Evolutionary conservation across 2,888 invertebrate genomes (phyloP).

Genomic region (Lymantria dispar): DNA sequence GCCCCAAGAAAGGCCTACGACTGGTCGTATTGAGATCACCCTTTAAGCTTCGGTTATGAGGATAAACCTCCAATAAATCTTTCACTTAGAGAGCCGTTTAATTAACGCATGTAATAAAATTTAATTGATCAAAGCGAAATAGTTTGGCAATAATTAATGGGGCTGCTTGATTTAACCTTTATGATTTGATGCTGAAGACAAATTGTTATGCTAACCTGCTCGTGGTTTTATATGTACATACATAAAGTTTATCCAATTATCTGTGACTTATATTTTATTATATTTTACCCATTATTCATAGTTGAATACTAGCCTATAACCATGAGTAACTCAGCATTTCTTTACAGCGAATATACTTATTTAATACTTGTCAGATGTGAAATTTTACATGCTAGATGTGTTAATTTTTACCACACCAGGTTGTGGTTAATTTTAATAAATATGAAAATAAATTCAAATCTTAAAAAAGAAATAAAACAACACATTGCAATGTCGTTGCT

Average conservation of each 20-base stretch:
- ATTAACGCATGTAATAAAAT: slow-evolving; percentile 77
- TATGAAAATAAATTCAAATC: too few relatives aligned
- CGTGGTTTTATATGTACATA: too few relatives aligned
- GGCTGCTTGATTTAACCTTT: slow-evolving; percentile 37
- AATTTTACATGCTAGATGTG: too few relatives aligned
- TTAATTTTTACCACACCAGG: too few relatives aligned
- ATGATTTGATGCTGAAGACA: slow-evolving; percentile 7
- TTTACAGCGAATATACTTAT: neutral
- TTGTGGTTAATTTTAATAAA: too few relatives aligned
- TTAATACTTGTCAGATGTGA: too few relatives aligned
- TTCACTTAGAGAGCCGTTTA: slow-evolving; percentile 73
- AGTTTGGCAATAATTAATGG: slow-evolving; percentile 57
- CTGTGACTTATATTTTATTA: neutral
- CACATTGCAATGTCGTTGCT: too few relatives aligned
- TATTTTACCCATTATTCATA: neutral
- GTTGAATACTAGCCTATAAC: neutral
- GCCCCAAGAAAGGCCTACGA: slow-evolving; percentile 40
- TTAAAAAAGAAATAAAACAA: too few relatives aligned
- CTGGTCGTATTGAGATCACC: slow-evolving; percentile 56
- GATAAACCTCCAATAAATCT: slow-evolving; percentile 80
- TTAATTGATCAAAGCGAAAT: slow-evolving; percentile 74
- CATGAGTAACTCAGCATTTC: neutral
- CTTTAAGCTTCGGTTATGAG: slow-evolving; percentile 74
- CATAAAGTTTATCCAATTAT: neutral
- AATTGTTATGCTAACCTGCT: too few relatives aligned